Evolutionary conservation across 2,797 vertebrate species (phyloP), one percentile per base, ranked within the genome.

Genomic region (Rhincodon typus): DNA sequence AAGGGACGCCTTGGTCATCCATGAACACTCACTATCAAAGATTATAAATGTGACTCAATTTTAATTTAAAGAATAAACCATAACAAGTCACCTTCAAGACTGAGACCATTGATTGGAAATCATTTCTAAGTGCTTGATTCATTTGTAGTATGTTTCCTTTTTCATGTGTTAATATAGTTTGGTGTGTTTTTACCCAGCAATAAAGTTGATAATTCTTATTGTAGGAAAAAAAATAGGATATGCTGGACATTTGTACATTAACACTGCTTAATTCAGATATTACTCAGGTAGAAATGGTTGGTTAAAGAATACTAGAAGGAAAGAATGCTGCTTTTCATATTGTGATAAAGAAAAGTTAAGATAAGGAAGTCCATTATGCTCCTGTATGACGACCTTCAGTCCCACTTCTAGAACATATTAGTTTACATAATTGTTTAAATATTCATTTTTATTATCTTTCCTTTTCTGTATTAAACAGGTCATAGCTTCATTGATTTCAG

Each of bases 51-150:
- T 82, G 38, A 38, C n/a, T 38, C n/a, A 42, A 82, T 82, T 82
- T 82, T 82, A 82, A 82, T 82, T 82, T n/a, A 42, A 82, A 38
- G n/a, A 42, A 82, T 82, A 38, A 82, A 82, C 77, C 77, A 82
- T 42, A 77, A 77, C 30, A 82, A 82, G 77, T 42, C n/a, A 82
- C n/a, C 77, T 82, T 82, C n/a, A 42, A 82, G 77, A 17, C n/a
- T 38, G 77, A 38, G 77, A 42, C n/a, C 38, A 82, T 82, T 82
- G n/a, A n/a, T 17, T 42, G n/a, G n/a, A 42, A 42, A 38, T 82
- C 38, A 38, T 38, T 82, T 19, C 19, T 82, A 19, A 82, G 3
- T 19, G 15, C 74, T 79, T 79, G 74, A 79, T n/a, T 30, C 74
- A 79, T 79, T 79, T 79, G n/a, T 82, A 6, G 15, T 82, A 38